Evolutionary conservation across 2,113 vertebrate species (phyloP).

Genomic region (Chiloscyllium plagiosum): DNA sequence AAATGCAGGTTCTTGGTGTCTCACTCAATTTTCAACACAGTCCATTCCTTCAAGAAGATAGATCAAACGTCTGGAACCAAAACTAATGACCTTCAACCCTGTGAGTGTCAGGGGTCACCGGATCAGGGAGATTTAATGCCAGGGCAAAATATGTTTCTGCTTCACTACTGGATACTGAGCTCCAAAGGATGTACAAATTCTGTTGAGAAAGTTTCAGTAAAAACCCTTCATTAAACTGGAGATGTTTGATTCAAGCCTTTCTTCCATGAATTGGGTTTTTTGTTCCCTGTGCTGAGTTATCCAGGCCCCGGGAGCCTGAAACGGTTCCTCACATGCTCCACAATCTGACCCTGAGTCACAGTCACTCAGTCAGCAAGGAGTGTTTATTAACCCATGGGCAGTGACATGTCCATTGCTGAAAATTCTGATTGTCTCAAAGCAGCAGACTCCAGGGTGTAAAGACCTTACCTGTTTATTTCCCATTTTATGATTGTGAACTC

Average conservation of each 20-base stretch:
- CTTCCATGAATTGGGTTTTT: not conserved
- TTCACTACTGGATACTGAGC: not conserved
- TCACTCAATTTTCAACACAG: too few species aligned
- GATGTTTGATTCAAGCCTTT: not conserved
- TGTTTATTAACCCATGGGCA: not conserved
- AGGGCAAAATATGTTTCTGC: not conserved
- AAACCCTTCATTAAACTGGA: not conserved
- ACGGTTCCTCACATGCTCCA: not conserved
- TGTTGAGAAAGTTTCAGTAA: not conserved
- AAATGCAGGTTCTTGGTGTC: not conserved
- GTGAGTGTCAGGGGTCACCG: not conserved
- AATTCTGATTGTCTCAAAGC: not conserved
- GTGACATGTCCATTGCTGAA: not conserved
- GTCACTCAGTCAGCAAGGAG: not conserved
- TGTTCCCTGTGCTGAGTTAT: not conserved
- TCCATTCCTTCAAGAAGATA: too few species aligned
- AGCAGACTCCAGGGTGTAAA: not conserved
- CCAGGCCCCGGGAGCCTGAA: fast-evolving
- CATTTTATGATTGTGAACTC: too few species aligned
- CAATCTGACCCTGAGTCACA: not conserved
- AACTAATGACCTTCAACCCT: not conserved
- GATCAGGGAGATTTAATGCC: not conserved
- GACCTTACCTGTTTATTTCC: too few species aligned
- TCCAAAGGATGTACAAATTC: not conserved
- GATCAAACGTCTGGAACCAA: not conserved